Evolutionary conservation across 2,888 invertebrate species (phyloP).

Genomic region (Molorchus minor): DNA sequence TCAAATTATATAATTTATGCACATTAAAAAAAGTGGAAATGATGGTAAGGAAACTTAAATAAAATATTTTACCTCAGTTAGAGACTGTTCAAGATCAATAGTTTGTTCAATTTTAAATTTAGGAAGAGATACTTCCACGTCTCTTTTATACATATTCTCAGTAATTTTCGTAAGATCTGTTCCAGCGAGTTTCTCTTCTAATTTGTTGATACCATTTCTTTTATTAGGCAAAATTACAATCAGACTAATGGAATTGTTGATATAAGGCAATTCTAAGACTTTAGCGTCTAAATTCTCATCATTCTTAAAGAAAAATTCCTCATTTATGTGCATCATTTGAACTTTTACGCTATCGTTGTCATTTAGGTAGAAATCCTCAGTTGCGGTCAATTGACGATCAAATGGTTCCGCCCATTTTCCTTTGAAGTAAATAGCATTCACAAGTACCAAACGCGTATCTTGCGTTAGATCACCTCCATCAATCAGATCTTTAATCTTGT

Average conservation of each 20-base stretch:
- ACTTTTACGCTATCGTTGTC: conserved; percentile 68
- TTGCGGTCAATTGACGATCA: conserved; percentile 65
- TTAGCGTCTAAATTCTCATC: conserved; percentile 67
- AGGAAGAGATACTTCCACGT: conserved; percentile 77
- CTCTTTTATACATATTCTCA: conserved; percentile 61
- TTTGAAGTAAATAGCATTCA: conserved; percentile 91
- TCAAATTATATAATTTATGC: too few relatives aligned
- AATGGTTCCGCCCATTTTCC: conserved; percentile 78
- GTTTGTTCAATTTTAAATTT: conserved; percentile 83
- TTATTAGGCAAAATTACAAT: conserved; percentile 77
- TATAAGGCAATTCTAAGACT: conserved; percentile 77
- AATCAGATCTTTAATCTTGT: conserved; percentile 79
- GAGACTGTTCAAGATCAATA: conserved; percentile 69
- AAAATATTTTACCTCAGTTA: conserved; percentile 69
- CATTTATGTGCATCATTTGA: conserved; percentile 77
- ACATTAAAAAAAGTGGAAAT: neutral
- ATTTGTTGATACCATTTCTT: conserved; percentile 69
- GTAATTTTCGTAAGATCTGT: conserved; percentile 67
- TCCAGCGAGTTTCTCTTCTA: conserved; percentile 70
- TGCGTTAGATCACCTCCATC: conserved; percentile 83
- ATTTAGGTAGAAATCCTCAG: conserved; percentile 72
- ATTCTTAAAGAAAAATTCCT: conserved; percentile 65
- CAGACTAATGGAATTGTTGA: conserved; percentile 75
- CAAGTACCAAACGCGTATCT: conserved; percentile 77
- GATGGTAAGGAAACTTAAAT: neutral